These are phyloP conservation scores for Neodon shergylaensis DNA, from an alignment of 2,113 vertebrate species.

Conservation along the genomic window DNA sequence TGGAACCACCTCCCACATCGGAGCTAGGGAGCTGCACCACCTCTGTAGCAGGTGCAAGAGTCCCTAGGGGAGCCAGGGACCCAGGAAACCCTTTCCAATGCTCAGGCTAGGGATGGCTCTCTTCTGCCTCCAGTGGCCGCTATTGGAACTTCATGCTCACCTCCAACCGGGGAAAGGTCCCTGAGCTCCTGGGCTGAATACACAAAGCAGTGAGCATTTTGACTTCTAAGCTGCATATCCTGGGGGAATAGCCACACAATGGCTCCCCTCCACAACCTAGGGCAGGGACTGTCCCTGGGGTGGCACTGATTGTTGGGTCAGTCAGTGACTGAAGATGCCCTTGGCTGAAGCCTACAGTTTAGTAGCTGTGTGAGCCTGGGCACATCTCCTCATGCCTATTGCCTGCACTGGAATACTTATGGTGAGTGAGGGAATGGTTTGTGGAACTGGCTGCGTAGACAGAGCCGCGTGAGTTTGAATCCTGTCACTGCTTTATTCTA, in stretches of 20 bases:
- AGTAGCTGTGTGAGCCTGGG: neutral
- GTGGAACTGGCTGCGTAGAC: neutral
- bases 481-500: neutral
- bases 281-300: fast-evolving
- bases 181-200: neutral
- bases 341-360: neutral
- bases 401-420: neutral
- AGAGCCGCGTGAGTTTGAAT: neutral
- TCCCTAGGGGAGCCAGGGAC: neutral
- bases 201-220: neutral
- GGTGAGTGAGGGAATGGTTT: neutral
- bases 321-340: neutral
- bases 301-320: neutral
- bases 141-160: neutral
- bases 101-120: neutral
- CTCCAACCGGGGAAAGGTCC: neutral
- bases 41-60: neutral
- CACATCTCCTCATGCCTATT: neutral
- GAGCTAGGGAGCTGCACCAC: neutral
- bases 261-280: neutral
- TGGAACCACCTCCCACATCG: neutral
- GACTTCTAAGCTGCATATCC: neutral
- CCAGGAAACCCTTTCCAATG: neutral
- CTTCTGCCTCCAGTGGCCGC: neutral
- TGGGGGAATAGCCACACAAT: fast-evolving